These are phyloP conservation scores for Rhogogaster chlorosoma DNA, from an alignment of 2,888 invertebrate species.

Conservation along the genomic window DNA sequence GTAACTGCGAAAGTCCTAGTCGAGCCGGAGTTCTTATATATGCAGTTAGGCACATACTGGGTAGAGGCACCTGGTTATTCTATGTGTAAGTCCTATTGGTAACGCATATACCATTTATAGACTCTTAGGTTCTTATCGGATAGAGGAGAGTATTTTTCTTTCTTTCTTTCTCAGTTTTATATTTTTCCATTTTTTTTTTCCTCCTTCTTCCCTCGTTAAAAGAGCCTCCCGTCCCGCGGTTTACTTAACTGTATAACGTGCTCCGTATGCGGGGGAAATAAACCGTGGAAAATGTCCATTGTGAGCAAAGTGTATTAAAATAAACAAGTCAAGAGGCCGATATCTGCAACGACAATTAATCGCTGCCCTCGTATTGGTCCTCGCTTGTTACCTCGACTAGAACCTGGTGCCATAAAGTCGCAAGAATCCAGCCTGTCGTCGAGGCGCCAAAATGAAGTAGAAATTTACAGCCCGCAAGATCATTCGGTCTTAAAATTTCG, in stretches of 20 bases:
- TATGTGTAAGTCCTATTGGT: slow-evolving; percentile 65
- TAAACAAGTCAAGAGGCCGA: slow-evolving; percentile 45
- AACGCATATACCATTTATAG: slow-evolving; percentile 65
- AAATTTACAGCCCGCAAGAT: background rate
- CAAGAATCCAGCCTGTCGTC: background rate
- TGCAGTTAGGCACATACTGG: slow-evolving; percentile 37
- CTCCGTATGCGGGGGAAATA: slow-evolving; percentile 64
- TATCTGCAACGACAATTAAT: slow-evolving; percentile 52
- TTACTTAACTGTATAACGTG: slow-evolving; percentile 57
- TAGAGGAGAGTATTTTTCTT: slow-evolving; percentile 51
- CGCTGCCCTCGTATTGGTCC: slow-evolving; percentile 42
- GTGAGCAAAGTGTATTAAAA: slow-evolving; percentile 54
- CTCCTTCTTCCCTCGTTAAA: background rate
- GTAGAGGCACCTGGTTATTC: slow-evolving; percentile 62
- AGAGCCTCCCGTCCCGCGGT: slow-evolving; percentile 61
- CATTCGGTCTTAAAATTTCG: background rate
- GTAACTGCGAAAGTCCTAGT: slow-evolving; percentile 63
- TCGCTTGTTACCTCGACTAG: slow-evolving; percentile 2
- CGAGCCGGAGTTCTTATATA: slow-evolving; percentile 68
- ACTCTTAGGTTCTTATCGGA: slow-evolving; percentile 69
- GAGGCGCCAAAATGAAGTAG: background rate
- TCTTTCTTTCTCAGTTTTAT: slow-evolving; percentile 57
- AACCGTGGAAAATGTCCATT: slow-evolving; percentile 57
- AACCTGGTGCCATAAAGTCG: background rate
- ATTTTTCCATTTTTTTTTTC: slow-evolving; percentile 47